Percentiles rank a stretch among this genome's conserved stretches.
Conservation (phyloP, 1,140 invertebrate species). For the Patella vulgata region DNA sequence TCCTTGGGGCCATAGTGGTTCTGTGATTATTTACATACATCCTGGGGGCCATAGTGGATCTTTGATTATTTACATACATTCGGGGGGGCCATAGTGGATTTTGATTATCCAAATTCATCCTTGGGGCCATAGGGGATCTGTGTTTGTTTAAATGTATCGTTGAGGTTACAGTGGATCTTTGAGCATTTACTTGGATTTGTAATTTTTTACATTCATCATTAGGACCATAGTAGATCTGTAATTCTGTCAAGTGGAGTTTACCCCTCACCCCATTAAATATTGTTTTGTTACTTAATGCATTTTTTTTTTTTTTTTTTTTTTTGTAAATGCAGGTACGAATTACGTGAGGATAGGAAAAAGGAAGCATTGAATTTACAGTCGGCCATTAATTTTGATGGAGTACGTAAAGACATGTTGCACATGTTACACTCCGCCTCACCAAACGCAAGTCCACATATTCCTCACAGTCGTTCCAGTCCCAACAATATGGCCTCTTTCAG, state of each 20-base stretch:
- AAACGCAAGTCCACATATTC: slow-evolving; percentile 7
- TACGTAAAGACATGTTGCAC: slow-evolving; percentile 69
- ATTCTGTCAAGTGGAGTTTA: too few relatives aligned
- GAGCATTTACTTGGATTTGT: background rate
- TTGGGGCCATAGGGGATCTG: too few relatives aligned
- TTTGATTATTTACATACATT: background rate
- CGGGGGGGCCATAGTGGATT: too few relatives aligned
- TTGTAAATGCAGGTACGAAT: slow-evolving; percentile 69
- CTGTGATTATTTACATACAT: background rate
- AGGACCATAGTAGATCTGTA: background rate
- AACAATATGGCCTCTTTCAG: slow-evolving; percentile 6
- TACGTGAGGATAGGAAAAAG: slow-evolving; percentile 70
- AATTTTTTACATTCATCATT: background rate
- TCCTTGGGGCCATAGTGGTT: too few relatives aligned
- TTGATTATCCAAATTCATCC: background rate
- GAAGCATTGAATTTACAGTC: slow-evolving; percentile 64
- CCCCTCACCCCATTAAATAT: too few relatives aligned
- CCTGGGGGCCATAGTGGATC: too few relatives aligned
- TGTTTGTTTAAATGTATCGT: background rate
- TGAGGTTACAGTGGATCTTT: background rate
- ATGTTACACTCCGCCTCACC: slow-evolving; percentile 31
- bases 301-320: too few relatives aligned
- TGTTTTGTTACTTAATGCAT: too few relatives aligned
- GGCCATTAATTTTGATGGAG: slow-evolving; percentile 68
- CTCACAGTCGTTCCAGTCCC: slow-evolving; percentile 11